Conservation (phyloP, 2,888 invertebrate species). For the Ellobium chinense region DNA sequence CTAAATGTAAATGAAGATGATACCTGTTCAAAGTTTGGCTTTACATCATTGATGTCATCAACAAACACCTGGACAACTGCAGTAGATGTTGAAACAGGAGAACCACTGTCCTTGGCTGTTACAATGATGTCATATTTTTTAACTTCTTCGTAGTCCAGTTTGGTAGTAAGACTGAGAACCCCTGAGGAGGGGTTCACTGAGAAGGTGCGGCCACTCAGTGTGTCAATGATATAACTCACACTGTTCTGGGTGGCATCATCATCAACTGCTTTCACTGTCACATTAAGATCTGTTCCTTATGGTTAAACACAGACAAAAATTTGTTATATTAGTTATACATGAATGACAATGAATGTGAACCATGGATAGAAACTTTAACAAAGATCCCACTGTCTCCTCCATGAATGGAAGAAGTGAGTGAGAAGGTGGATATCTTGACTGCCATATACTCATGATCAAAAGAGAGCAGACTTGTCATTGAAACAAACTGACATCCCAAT, state of each 20-base stretch:
- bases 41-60: constrained; percentile 94
- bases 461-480: too few relatives aligned
- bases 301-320: too few relatives aligned
- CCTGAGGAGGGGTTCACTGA: constrained; percentile 92
- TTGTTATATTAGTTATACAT: too few relatives aligned
- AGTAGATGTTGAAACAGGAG: constrained; percentile 46
- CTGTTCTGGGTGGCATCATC: constrained; percentile 82
- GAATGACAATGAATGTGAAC: too few relatives aligned
- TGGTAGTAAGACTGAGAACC: constrained; percentile 91
- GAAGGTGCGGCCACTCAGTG: constrained; percentile 95
- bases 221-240: constrained; percentile 93
- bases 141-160: constrained; percentile 89
- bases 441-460: too few relatives aligned
- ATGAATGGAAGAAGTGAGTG: too few relatives aligned
- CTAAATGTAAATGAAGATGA: too few relatives aligned
- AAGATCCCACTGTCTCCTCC: too few relatives aligned
- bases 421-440: too few relatives aligned
- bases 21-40: constrained; percentile 83
- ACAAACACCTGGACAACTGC: constrained; percentile 84
- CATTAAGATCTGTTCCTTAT: neutral
- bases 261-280: constrained; percentile 57
- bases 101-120: constrained; percentile 71
- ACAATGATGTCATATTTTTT: constrained; percentile 64
- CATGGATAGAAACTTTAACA: too few relatives aligned
- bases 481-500: too few relatives aligned